Evolutionary conservation across 2,797 vertebrate genomes (phyloP), one percentile per base, ranked within the genome.

Genomic region (Dipus sagitta): DNA sequence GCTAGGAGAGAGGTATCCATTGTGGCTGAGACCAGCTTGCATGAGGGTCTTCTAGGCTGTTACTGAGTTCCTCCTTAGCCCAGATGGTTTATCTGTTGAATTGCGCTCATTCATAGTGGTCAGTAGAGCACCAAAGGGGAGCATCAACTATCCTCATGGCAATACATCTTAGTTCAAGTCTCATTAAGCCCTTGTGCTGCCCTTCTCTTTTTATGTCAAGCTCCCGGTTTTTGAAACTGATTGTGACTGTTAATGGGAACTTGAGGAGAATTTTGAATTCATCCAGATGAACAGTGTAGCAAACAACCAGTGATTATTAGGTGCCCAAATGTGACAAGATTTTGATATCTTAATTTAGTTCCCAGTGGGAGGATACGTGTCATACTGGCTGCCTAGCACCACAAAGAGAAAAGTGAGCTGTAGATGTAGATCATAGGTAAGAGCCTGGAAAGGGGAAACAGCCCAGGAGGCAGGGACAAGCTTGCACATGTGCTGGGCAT

Each of bases 291-390:
- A 86, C 92, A 95, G 86, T 95, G 93, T 95, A 96, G 93, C 95
- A 96, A 97, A 96, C 95, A 97, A 92, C 86, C 54, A 88, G 92
- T 76, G 90, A 96, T 96, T 96, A 95, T 96, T 94, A 96, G 88
- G 92, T 96, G 83, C 82, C 95, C 96, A 96, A 96, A 95, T 95
- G 94, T 96, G 96, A 96, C 97, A 97, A 90, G 95, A 96, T 75
- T 96, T 92, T 96, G 95, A 97, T 96, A 95, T 92, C 95, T 96
- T 97, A 97, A 96, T 97, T 97, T 97, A 96, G 96, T 96, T 96
- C 92, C 82, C 80, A 89, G 96, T 97, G 92, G 97, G 96, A 96
- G 94, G 96, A 91, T 94, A 67, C 72, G 65, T 95, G 94, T 95
- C 95, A 95, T 52, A 42, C 82, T 93, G 93, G 92, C 92, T 94